Evolutionary conservation across 2,888 invertebrate genomes (phyloP), one percentile per base, ranked within the genome.

Genomic region (Drosophila setosimentum): DNA sequence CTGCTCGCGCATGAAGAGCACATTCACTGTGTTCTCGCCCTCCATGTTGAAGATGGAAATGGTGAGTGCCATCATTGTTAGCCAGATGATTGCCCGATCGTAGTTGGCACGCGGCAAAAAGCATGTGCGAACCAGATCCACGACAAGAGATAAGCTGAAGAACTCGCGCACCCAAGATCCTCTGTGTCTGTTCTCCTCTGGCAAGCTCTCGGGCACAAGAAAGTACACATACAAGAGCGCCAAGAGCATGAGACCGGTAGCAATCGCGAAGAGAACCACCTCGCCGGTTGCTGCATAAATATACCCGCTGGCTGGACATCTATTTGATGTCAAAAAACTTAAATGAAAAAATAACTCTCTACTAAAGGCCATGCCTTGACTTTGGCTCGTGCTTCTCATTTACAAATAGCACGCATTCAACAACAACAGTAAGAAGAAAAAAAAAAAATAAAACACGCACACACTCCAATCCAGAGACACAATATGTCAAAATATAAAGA

Each of bases 221-320:
- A 92, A 68, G 48, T 73, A 77, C 4, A 93, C 90, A 71, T 92
- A 92, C 3, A 91, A 5, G 48, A 93, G 74, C 0, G 91, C 87
- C 7, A 92, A 16, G 0, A 92, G 30, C 80, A 90, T 82, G 2
- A 91, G 62, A 1, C 68, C 45, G 0, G 84, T 75, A 0, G 93
- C 91, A 66, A 92, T 90, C 8, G 68, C 24, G 69, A 93, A 93
- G 0, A 93, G 89, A 1, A 82, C 83, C 0, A 92, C 69, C 0
- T 89, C 82, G 73, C 88, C 85, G 1, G 93, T 92, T 3, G 90
- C 88, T 3, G 93, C 93, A 63, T 95, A 94, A 2, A 96, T 83
- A 69, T 94, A 94, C 3, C 96, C 94, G 78, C 96, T 96, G 0
- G 93, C 83, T n/a, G n/a, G 29, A 95, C 87, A 16, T 94, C n/a